phyloP scores from a whole-genome alignment of 2,888 invertebrate genomes.

The Zygothrica quintamaculata region DNA sequence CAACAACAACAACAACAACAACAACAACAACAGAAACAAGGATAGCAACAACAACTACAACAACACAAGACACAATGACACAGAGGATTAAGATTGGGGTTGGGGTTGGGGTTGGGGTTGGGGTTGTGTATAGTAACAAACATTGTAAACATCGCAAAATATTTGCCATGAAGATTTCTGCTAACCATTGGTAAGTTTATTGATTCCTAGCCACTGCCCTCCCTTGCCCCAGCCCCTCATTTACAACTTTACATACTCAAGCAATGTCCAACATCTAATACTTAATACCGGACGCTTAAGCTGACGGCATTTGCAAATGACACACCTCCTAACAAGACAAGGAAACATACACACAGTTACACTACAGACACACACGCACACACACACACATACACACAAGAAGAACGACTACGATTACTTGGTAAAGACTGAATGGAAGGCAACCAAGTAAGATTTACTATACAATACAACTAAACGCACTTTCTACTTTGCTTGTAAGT shows the following conservation, averaged over 20 bases:
- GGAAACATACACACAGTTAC: slow-evolving; percentile 20
- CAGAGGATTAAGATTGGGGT: too few species aligned
- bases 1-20: too few species aligned
- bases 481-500: too few species aligned
- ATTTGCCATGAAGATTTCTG: slow-evolving; percentile 65
- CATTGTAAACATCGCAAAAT: slow-evolving; percentile 72
- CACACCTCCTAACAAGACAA: slow-evolving; percentile 58
- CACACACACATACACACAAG: slow-evolving; percentile 8
- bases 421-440: background rate
- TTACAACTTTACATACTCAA: slow-evolving; percentile 31
- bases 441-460: slow-evolving; percentile 9
- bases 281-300: slow-evolving; percentile 50
- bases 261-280: slow-evolving; percentile 15
- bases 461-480: background rate
- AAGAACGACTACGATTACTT: slow-evolving; percentile 11
- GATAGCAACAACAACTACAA: too few species aligned
- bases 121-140: slow-evolving; percentile 11
- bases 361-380: slow-evolving; percentile 6
- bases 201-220: slow-evolving; percentile 50
- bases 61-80: too few species aligned
- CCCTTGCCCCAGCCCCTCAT: slow-evolving; percentile 8
- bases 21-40: too few species aligned
- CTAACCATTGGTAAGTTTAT: slow-evolving; percentile 70
- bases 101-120: too few species aligned
- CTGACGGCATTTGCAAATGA: slow-evolving; percentile 69